Percentiles rank a stretch among this genome's conserved stretches.
Evolutionary conservation across 2,888 invertebrate genomes (phyloP).

Genomic region (Eudasyphora cyanicolor): DNA sequence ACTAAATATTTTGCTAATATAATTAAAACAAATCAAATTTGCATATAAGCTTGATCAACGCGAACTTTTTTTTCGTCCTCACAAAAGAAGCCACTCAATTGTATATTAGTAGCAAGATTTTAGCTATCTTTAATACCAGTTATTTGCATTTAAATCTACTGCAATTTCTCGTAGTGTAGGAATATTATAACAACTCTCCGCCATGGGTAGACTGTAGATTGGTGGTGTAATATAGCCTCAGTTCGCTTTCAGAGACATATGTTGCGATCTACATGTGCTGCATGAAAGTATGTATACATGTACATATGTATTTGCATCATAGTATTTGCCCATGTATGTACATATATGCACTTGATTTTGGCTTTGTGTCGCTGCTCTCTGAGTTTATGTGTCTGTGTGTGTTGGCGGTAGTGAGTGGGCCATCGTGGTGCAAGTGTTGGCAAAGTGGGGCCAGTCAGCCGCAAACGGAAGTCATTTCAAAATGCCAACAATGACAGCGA

Average conservation of each 20-base stretch:
- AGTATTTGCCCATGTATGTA: not conserved
- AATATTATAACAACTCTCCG: not conserved
- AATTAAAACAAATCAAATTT: no score
- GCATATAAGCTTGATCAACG: no score
- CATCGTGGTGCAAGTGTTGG: conserved; percentile 34
- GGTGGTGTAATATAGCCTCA: not conserved
- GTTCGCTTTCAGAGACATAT: conserved; percentile 8
- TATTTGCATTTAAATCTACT: no score
- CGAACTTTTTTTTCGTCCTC: no score
- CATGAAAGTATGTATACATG: not conserved
- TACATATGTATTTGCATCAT: not conserved
- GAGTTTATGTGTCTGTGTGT: no score
- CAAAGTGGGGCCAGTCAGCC: conserved; percentile 57
- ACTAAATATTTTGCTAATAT: no score
- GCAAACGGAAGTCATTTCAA: conserved; percentile 58
- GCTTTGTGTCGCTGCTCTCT: not conserved
- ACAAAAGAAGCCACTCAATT: no score
- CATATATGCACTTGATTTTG: not conserved
- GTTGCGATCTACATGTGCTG: not conserved
- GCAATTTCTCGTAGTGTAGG: not conserved
- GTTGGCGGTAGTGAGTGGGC: conserved; percentile 19
- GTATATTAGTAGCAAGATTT: no score
- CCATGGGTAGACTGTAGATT: not conserved
- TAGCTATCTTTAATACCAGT: no score
- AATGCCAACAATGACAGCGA: conserved; percentile 57